Evolutionary conservation across 2,888 invertebrate genomes (phyloP).

Genomic region (Erpobdella octoculata): DNA sequence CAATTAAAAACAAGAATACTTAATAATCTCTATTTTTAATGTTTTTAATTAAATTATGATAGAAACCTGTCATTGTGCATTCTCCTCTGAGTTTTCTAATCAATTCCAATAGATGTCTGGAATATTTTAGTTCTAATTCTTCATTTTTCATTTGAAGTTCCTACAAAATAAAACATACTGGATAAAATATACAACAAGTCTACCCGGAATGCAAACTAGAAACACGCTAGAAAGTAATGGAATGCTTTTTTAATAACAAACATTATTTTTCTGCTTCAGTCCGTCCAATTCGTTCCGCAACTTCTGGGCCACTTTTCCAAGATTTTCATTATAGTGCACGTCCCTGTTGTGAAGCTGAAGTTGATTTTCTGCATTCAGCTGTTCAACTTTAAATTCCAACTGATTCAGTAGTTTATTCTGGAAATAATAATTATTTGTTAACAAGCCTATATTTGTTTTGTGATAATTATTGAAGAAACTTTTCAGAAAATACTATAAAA

Average conservation of each 20-base stretch:
- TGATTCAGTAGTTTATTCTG: constrained; percentile 19
- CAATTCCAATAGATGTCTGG: constrained; percentile 12
- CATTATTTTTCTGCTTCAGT: constrained; percentile 16
- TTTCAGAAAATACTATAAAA: too few relatives aligned
- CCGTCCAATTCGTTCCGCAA: constrained; percentile 12
- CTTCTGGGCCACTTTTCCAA: constrained; percentile 14
- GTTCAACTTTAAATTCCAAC: constrained; percentile 21
- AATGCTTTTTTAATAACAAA: too few relatives aligned
- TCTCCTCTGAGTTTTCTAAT: constrained; percentile 18
- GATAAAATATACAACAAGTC: neutral
- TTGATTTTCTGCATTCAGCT: constrained; percentile 25
- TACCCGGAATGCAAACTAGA: neutral
- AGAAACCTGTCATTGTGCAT: neutral
- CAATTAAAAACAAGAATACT: too few relatives aligned
- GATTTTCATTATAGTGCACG: constrained; percentile 16
- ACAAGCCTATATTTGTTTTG: too few relatives aligned
- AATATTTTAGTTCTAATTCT: constrained; percentile 1
- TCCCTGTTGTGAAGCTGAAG: constrained; percentile 23
- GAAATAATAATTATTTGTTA: too few relatives aligned
- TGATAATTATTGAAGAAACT: too few relatives aligned
- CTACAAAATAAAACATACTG: constrained; percentile 1
- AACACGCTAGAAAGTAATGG: neutral
- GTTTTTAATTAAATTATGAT: neutral
- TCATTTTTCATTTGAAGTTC: constrained; percentile 8
- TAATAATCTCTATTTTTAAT: neutral